Evolutionary conservation across 2,797 vertebrate genomes (phyloP).

Genomic region (Mormyrops boulengeri): DNA sequence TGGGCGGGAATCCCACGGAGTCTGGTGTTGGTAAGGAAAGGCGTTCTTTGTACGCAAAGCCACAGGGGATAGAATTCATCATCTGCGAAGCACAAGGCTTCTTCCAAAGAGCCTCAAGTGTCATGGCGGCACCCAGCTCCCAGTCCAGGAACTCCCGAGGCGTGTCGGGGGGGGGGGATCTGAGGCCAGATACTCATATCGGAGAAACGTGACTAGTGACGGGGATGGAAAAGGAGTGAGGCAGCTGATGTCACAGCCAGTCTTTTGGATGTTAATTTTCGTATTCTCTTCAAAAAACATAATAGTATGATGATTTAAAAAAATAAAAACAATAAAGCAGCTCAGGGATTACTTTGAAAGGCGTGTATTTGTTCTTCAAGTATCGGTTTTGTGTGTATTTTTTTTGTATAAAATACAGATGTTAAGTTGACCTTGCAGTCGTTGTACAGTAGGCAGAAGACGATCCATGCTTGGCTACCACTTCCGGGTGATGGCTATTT

Average conservation of each 20-base stretch:
- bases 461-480: neutral
- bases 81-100: conserved; percentile 54
- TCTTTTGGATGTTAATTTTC: neutral
- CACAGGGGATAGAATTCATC: conserved; percentile 29
- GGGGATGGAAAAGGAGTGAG: conserved; percentile 28
- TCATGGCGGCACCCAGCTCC: neutral
- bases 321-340: neutral
- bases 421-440: neutral
- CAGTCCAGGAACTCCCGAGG: neutral
- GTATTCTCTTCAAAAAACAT: neutral
- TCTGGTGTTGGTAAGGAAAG: neutral
- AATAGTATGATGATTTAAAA: neutral
- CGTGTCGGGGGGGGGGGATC: too few relatives aligned
- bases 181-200: neutral
- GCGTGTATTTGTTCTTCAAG: conserved; percentile 24
- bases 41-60: neutral
- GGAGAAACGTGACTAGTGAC: neutral
- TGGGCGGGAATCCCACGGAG: neutral
- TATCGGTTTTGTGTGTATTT: conserved; percentile 8
- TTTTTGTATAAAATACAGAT: neutral
- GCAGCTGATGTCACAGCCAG: neutral
- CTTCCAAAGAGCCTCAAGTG: conserved; percentile 35
- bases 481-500: neutral
- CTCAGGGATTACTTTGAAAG: conserved; percentile 1
- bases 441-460: neutral